These are phyloP conservation scores for Eidolon dupreanum DNA, from an alignment of 2,797 vertebrate species.

Conservation along the genomic window DNA sequence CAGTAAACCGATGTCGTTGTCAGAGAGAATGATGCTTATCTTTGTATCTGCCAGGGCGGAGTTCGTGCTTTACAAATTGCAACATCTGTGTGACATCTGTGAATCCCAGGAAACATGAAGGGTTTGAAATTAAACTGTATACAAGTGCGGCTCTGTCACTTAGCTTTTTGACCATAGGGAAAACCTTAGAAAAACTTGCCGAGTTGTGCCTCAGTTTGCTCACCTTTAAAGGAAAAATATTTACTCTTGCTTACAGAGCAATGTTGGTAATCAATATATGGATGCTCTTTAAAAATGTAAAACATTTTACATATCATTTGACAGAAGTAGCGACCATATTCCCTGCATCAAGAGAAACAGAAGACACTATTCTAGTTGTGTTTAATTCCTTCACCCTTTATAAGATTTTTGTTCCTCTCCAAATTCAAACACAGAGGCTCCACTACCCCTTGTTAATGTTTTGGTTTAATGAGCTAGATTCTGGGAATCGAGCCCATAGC, in stretches of 20 bases:
- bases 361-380: background rate
- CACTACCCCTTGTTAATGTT: background rate
- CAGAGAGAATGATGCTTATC: slow-evolving; percentile 20
- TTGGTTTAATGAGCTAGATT: background rate
- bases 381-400: background rate
- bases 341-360: background rate
- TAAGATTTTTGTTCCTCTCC: background rate
- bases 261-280: background rate
- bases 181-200: background rate
- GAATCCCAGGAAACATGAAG: background rate
- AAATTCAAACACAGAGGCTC: background rate
- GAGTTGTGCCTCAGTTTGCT: background rate
- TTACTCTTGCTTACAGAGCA: background rate
- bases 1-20: background rate
- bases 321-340: background rate
- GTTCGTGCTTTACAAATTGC: background rate
- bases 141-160: background rate
- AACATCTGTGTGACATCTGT: slow-evolving; percentile 7
- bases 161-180: background rate
- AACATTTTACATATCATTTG: background rate
- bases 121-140: background rate
- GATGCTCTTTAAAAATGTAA: background rate
- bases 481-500: background rate
- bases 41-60: background rate
- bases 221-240: background rate